Conservation (phyloP, 2,797 vertebrate species). For the Catamblyrhynchus diadema region DNA sequence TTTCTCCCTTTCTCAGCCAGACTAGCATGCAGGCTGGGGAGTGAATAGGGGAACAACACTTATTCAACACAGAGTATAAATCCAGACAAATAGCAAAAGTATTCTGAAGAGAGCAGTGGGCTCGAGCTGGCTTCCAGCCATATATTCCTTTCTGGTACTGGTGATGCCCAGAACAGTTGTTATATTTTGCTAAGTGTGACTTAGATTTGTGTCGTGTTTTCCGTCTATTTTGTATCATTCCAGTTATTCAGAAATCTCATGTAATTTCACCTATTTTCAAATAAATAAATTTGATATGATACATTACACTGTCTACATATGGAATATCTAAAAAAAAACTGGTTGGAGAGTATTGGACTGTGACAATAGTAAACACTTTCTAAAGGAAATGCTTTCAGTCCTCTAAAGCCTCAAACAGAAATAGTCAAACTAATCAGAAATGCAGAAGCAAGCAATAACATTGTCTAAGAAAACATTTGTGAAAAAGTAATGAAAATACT, state of each 20-base stretch:
- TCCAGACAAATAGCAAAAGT: background rate
- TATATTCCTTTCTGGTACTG: background rate
- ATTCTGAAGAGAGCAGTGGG: background rate
- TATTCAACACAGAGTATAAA: background rate
- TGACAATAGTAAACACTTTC: background rate
- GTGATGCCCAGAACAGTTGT: background rate
- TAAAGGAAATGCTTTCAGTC: background rate
- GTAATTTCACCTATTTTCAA: background rate
- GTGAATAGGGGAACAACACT: background rate
- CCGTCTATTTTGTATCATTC: background rate
- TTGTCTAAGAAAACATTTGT: background rate
- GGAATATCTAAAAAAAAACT: background rate
- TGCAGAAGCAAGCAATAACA: background rate
- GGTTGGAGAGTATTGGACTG: background rate
- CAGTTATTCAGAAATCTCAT: background rate
- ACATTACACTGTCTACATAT: rapidly evolving
- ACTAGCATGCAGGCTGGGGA: background rate
- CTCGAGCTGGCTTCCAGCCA: background rate
- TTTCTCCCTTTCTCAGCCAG: background rate
- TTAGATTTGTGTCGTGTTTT: background rate
- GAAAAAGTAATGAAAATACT: background rate
- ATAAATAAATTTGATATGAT: background rate
- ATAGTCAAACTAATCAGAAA: background rate
- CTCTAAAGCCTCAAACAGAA: background rate
- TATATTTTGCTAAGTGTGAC: background rate